Conservation (phyloP, 2,797 vertebrate species). For the Sebastes itinus region DNA sequence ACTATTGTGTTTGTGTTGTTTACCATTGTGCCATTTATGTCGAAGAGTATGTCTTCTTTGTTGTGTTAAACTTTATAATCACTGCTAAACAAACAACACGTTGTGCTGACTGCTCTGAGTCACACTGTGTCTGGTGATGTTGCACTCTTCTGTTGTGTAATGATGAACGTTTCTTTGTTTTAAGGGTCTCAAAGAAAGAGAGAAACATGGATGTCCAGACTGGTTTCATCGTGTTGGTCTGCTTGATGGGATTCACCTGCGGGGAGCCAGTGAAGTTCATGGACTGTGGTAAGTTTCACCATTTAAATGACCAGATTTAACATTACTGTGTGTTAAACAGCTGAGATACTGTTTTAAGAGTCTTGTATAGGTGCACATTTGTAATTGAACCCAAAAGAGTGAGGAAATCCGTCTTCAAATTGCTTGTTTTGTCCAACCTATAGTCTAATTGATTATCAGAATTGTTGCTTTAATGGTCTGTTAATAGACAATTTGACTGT, state of each 20-base stretch:
- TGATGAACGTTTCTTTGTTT: background rate
- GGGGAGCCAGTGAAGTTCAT: slow-evolving; percentile 71
- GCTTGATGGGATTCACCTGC: slow-evolving; percentile 68
- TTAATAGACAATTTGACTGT: background rate
- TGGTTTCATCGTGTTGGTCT: slow-evolving; percentile 52
- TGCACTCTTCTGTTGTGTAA: background rate
- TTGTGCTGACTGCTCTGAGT: background rate
- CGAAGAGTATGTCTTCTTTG: background rate
- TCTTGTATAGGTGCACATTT: too few species aligned
- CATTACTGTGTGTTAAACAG: background rate
- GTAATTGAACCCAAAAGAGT: background rate
- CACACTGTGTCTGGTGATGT: background rate
- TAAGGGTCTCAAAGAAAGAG: slow-evolving; percentile 1
- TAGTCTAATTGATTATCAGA: background rate
- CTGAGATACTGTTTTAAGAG: background rate
- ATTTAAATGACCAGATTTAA: fast-evolving
- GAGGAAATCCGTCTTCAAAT: background rate
- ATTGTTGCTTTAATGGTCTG: background rate
- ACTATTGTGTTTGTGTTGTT: background rate
- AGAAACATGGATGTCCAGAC: slow-evolving; percentile 71
- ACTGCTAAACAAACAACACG: too few species aligned
- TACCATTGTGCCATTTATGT: fast-evolving
- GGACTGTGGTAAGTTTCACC: slow-evolving; percentile 78
- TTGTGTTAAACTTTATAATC: background rate
- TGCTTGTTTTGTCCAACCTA: background rate